These are phyloP conservation scores for Hermetia illucens DNA, from an alignment of 1,140 invertebrate genomes.

Conservation along the genomic window DNA sequence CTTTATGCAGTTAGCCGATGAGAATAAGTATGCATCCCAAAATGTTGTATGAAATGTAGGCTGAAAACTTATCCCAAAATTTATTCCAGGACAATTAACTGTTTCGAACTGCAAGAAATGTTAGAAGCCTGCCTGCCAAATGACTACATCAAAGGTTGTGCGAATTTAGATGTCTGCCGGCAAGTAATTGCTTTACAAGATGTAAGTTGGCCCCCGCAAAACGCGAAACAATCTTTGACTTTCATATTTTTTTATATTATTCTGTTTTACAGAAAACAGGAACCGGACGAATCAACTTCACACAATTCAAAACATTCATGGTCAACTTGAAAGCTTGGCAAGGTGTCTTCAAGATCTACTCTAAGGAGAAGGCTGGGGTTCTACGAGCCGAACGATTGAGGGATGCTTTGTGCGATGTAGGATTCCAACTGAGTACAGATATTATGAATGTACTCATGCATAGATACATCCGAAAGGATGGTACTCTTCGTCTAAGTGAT, in stretches of 20 bases:
- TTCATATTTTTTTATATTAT: not conserved
- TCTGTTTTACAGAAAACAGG: constrained; percentile 46
- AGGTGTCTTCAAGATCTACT: constrained; percentile 77
- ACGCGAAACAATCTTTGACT: not conserved
- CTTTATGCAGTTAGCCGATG: constrained; percentile 80
- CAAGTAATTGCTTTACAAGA: constrained; percentile 81
- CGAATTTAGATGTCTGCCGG: constrained; percentile 79
- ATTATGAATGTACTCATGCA: constrained; percentile 69
- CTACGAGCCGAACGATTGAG: constrained; percentile 71
- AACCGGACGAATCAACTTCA: constrained; percentile 65
- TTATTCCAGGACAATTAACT: constrained; percentile 58
- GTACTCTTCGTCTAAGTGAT: constrained; percentile 82
- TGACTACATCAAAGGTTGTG: constrained; percentile 90
- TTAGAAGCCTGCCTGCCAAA: constrained; percentile 84
- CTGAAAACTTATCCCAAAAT: no score
- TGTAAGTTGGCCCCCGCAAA: constrained; percentile 36
- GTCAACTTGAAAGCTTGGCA: constrained; percentile 87
- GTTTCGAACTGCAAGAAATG: constrained; percentile 82
- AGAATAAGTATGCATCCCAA: constrained; percentile 36
- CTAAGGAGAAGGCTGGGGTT: constrained; percentile 82
- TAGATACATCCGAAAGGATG: constrained; percentile 84
- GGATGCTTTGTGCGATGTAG: constrained; percentile 72
- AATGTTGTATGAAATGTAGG: not conserved
- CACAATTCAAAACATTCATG: constrained; percentile 84
- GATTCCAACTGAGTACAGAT: constrained; percentile 73